Conservation (phyloP, 2,113 vertebrate genomes). For the Lagenorhynchus albirostris region DNA sequence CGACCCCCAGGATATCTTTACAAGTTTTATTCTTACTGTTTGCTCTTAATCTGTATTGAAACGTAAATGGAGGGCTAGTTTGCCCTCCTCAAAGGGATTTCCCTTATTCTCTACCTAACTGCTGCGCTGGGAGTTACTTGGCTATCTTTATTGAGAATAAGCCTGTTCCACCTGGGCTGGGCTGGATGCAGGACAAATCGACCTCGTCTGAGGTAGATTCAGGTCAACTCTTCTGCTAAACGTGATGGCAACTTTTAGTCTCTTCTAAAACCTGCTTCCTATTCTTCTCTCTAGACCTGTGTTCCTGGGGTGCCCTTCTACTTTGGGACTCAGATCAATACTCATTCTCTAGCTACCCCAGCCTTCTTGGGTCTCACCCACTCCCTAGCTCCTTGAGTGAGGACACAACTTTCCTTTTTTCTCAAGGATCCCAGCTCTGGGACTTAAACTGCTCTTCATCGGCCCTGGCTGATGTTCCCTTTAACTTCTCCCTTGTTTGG, state of each 20-base stretch:
- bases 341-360: not conserved
- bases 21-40: not conserved
- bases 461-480: not conserved
- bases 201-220: not conserved
- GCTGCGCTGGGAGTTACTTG: not conserved
- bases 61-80: not conserved
- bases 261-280: not conserved
- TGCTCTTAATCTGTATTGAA: not conserved
- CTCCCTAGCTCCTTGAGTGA: not conserved
- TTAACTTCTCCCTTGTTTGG: not conserved
- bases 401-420: not conserved
- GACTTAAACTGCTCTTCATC: not conserved
- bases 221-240: not conserved
- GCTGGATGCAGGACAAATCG: not conserved
- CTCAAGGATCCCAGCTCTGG: not conserved
- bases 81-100: not conserved
- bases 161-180: not conserved
- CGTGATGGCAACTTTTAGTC: not conserved
- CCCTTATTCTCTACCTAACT: not conserved
- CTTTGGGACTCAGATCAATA: not conserved
- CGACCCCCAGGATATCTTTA: not conserved
- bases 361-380: not conserved
- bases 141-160: not conserved
- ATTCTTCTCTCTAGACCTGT: not conserved
- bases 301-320: not conserved